Conservation (phyloP, 2,888 invertebrate genomes). For the Caenorhabditis sinica region DNA sequence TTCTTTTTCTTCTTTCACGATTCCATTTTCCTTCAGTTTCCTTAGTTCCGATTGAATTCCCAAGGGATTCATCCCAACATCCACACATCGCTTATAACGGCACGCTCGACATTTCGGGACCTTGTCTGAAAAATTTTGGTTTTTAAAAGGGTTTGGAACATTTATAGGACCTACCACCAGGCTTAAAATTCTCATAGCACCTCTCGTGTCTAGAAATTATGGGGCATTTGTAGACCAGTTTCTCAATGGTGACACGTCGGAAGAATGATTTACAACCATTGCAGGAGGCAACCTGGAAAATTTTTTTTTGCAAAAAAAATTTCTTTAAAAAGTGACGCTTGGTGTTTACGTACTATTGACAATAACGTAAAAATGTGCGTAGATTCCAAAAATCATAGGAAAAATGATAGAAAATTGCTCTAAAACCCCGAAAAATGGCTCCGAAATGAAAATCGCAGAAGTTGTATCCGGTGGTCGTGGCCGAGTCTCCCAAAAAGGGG, state of each 20-base stretch:
- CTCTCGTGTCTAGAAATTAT: too few relatives aligned
- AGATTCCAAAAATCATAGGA: too few relatives aligned
- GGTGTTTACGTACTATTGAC: too few relatives aligned
- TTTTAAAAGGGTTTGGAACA: not conserved
- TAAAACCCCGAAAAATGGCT: too few relatives aligned
- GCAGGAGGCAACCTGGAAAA: not conserved
- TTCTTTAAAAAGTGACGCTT: too few relatives aligned
- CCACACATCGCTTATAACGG: conserved; percentile 44
- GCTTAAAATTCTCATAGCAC: conserved; percentile 37
- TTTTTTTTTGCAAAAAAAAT: not conserved
- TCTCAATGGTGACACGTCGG: conserved; percentile 41
- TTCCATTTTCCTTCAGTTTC: conserved; percentile 36
- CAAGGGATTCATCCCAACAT: conserved; percentile 46
- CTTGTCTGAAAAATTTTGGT: conserved; percentile 14
- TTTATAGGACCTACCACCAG: conserved; percentile 30
- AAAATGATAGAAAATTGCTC: too few relatives aligned
- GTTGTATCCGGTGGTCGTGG: too few relatives aligned
- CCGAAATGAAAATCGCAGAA: too few relatives aligned
- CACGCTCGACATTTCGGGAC: conserved; percentile 52
- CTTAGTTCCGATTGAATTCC: conserved; percentile 54
- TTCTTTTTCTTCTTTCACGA: too few relatives aligned
- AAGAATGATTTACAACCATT: conserved; percentile 31
- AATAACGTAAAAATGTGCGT: too few relatives aligned
- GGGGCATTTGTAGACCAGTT: conserved; percentile 36
- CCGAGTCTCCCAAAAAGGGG: too few relatives aligned